Percentiles rank a stretch among this genome's conserved stretches.
These are phyloP conservation scores for Corythornis vintsioides DNA, from an alignment of 2,113 vertebrate species.

Conservation along the genomic window DNA sequence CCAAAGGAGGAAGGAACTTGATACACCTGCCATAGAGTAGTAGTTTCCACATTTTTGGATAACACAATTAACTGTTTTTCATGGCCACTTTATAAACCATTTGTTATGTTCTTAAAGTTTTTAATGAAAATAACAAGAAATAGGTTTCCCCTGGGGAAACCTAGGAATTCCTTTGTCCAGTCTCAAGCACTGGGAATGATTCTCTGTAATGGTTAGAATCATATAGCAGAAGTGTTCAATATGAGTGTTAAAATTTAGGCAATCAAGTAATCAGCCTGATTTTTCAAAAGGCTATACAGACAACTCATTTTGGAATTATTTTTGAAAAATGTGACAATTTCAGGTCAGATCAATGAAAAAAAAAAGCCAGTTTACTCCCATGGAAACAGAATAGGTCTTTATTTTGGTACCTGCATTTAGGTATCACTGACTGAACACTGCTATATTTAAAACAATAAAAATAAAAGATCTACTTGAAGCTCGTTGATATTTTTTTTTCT, in stretches of 20 bases:
- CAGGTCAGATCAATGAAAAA: background rate
- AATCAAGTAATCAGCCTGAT: slow-evolving; percentile 27
- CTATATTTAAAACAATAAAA: background rate
- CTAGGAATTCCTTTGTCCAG: background rate
- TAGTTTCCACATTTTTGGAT: background rate
- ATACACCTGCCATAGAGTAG: background rate
- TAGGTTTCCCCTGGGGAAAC: background rate
- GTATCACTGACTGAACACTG: background rate
- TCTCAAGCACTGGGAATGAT: background rate
- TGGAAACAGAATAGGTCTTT: background rate
- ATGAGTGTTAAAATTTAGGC: background rate
- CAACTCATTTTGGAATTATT: background rate
- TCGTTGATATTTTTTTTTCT: background rate
- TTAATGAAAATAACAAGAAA: slow-evolving; percentile 1
- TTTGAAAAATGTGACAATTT: background rate
- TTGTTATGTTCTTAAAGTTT: background rate
- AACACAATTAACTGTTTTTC: background rate
- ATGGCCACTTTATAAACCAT: background rate
- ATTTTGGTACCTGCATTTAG: background rate
- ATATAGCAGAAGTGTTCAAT: background rate
- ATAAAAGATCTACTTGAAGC: background rate
- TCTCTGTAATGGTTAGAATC: background rate
- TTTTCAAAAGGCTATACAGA: background rate
- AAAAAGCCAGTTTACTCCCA: background rate
- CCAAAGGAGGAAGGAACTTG: background rate